phyloP scores from a whole-genome alignment of 92 coral and sea anemone genomes.

The Montipora capitata region DNA sequence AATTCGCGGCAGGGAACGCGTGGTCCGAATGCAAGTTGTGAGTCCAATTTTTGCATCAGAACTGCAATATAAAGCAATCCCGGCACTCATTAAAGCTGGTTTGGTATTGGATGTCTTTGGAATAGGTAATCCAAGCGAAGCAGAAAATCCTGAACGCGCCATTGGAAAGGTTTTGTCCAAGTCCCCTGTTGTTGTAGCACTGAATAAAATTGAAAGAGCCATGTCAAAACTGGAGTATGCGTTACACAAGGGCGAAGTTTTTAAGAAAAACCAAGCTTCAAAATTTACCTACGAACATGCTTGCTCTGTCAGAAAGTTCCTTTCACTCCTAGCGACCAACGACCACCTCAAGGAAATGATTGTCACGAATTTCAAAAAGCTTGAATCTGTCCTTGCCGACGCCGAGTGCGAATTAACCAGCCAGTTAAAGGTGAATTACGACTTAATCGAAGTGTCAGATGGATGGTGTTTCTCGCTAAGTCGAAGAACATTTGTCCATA shows the following conservation, averaged over 20 bases:
- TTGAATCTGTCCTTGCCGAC: neutral
- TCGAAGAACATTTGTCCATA: neutral
- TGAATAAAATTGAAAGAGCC: conserved; percentile 15
- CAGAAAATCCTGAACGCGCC: neutral
- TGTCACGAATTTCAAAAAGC: neutral
- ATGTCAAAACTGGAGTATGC: conserved; percentile 12
- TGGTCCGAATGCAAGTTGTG: neutral
- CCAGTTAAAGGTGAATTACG: neutral
- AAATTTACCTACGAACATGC: neutral
- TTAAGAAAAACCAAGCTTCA: neutral
- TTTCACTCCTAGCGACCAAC: neutral
- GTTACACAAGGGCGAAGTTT: neutral
- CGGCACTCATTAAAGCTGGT: conserved; percentile 4
- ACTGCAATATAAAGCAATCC: neutral
- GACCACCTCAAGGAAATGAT: neutral
- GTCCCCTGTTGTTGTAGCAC: neutral
- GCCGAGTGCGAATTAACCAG: neutral
- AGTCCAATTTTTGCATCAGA: neutral
- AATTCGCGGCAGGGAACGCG: neutral
- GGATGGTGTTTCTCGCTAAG: conserved; percentile 8
- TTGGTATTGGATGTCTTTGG: conserved; percentile 3
- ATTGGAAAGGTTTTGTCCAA: neutral
- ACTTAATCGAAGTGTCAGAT: conserved; percentile 3
- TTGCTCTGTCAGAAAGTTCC: conserved; percentile 4
- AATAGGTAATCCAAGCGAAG: neutral